Evolutionary conservation across 30 jellyfish, hydroid and myxozoan species (phyloP), one percentile per base, ranked within the genome.

Genomic region (Morbakka virulenta): DNA sequence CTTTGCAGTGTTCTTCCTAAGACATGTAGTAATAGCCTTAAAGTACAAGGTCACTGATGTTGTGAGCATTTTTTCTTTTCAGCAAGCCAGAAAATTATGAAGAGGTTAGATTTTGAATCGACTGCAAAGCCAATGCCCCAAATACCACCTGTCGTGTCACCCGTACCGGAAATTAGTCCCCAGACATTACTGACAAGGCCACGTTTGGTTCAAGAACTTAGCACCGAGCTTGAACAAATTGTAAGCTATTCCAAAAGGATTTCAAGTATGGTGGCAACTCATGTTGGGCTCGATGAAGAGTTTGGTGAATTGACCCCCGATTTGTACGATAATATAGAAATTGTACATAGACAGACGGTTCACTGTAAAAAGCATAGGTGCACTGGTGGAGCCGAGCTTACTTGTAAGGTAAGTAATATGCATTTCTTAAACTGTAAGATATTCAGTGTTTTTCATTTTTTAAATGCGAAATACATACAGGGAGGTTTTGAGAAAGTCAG

Each of bases 151-250:
- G 71, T 77, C 32, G 34, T 29, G n/a, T 52, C 88, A 1, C 97
- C 97, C 1, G 77, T 89, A 27, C 80, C 80, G 20, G 95, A 74
- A n/a, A 87, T 89, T 13, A 21, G 91, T 1, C 6, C 64, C 77
- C 94, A 76, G 82, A 66, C 74, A 17, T 74, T 89, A 6, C 89
- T 89, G 28, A 64, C 83, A 2, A 86, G 94, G 14, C 95, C 97
- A 0, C 75, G 80, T 2, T 79, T 89, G 3, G 72, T 89, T 20
- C 97, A 89, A 34, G 94, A 74, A 4, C 35, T 82, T 50, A 77
- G 77, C 65, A 36, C 64, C 41, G 96, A 89, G 50, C 35, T 89
- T 65, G 90, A 82, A 34, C 74, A 84, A 25, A 63, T 89, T 29
- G 71, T 89, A 22, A 61, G 47, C 20, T 82, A 65, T 52, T 93